Conservation (phyloP, 2,888 invertebrate species). For the Hypsopygia costalis region DNA sequence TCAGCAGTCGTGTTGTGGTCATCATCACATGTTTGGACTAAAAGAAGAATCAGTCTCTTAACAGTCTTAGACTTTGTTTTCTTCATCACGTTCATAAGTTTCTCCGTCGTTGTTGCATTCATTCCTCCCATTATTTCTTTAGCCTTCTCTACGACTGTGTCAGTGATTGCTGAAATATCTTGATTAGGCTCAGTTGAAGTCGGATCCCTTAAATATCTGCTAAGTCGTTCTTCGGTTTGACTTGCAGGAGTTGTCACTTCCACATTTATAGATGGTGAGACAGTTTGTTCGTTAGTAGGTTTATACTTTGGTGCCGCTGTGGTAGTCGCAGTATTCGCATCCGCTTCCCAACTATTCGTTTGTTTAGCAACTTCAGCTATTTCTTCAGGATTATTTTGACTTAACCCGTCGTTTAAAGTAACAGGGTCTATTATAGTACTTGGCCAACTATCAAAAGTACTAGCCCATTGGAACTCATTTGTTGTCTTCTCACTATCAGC, state of each 20-base stretch:
- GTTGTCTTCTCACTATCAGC: conserved; percentile 65
- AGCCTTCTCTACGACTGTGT: conserved; percentile 84
- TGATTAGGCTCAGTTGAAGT: conserved; percentile 75
- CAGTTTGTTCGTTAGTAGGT: conserved; percentile 48
- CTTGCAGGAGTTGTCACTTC: conserved; percentile 44
- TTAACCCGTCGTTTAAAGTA: conserved; percentile 84
- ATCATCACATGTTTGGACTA: conserved; percentile 89
- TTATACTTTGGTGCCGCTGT: conserved; percentile 47
- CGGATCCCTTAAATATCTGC: conserved; percentile 53
- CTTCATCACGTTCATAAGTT: conserved; percentile 90
- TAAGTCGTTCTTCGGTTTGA: conserved; percentile 48
- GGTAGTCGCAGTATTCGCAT: conserved; percentile 31
- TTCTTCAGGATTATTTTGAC: conserved; percentile 51
- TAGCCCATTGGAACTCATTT: conserved; percentile 72
- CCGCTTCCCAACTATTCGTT: conserved; percentile 39
- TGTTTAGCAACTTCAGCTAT: conserved; percentile 38
- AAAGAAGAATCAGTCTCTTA: conserved; percentile 84
- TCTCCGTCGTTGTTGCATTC: conserved; percentile 87
- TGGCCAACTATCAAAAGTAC: conserved; percentile 79
- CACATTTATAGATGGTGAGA: conserved; percentile 46
- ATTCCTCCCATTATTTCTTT: conserved; percentile 88
- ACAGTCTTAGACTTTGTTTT: conserved; percentile 89
- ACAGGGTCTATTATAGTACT: conserved; percentile 87
- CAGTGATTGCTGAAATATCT: conserved; percentile 83
- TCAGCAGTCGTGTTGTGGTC: conserved; percentile 86